These are phyloP conservation scores for Hydrozoanthus tunicans DNA, from an alignment of 64 coral and sea anemone genomes.

Conservation along the genomic window DNA sequence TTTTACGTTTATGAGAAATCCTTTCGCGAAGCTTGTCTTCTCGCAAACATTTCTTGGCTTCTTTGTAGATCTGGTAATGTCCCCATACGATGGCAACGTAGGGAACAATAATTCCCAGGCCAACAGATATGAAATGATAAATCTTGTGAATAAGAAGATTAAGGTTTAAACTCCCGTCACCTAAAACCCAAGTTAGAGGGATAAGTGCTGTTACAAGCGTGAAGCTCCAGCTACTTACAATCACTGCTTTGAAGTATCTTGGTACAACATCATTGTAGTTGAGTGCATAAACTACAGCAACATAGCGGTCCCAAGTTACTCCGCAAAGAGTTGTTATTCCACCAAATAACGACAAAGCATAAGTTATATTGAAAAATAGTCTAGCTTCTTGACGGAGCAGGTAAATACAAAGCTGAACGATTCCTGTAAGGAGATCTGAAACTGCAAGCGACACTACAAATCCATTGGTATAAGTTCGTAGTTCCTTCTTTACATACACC, in stretches of 20 bases:
- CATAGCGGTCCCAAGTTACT: conserved; percentile 70
- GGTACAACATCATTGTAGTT: conserved; percentile 43
- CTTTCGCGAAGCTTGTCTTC: conserved; percentile 37
- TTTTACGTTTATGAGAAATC: conserved; percentile 1
- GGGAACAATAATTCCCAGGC: conserved; percentile 30
- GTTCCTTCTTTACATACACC: conserved; percentile 46
- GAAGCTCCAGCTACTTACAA: conserved; percentile 41
- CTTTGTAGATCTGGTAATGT: conserved; percentile 50
- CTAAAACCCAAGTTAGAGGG: conserved; percentile 54
- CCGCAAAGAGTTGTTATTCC: conserved; percentile 65
- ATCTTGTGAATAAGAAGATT: conserved; percentile 31
- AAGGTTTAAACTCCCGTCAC: background rate
- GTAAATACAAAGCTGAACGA: conserved; percentile 61
- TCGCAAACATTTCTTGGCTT: conserved; percentile 58
- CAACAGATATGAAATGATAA: conserved; percentile 63
- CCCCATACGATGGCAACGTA: conserved; percentile 44
- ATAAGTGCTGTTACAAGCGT: conserved; percentile 44
- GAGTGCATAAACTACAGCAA: conserved; percentile 55
- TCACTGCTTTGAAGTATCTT: conserved; percentile 48
- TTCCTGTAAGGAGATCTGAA: conserved; percentile 65
- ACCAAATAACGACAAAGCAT: conserved; percentile 50
- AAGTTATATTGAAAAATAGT: conserved; percentile 61
- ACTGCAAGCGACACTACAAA: conserved; percentile 73
- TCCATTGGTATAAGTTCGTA: conserved; percentile 69
- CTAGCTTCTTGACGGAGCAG: conserved; percentile 11